Evolutionary conservation across 1,140 invertebrate genomes (phyloP).

Genomic region (Amphibalanus amphitrite): DNA sequence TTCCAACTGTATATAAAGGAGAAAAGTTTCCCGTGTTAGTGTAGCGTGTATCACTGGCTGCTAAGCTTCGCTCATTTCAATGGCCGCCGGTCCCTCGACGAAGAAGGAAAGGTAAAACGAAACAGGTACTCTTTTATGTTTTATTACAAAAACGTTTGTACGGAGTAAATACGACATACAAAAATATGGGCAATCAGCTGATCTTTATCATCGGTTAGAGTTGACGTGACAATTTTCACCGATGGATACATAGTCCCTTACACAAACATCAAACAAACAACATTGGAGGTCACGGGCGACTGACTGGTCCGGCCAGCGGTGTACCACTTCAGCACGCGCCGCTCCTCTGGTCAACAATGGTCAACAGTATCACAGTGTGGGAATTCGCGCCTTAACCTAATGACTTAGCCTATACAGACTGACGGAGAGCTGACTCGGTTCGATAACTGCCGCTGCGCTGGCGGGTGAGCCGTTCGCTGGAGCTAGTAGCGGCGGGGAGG

Average conservation of each 20-base stretch:
- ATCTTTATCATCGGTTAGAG: background rate
- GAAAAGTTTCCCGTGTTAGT: too few species aligned
- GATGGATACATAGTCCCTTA: background rate
- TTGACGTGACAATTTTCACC: background rate
- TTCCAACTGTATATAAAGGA: too few species aligned
- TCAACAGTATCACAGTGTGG: background rate
- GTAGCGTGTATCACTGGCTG: too few species aligned
- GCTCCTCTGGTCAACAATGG: background rate
- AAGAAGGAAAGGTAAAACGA: too few species aligned
- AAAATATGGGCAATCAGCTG: background rate
- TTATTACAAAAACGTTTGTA: background rate
- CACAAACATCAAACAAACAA: background rate
- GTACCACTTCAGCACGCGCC: background rate
- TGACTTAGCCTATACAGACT: background rate
- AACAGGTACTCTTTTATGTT: background rate
- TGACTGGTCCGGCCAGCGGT: background rate
- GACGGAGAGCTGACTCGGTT: background rate
- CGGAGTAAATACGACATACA: background rate
- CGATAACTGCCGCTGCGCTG: background rate
- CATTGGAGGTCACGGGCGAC: background rate
- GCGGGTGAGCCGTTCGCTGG: too few species aligned
- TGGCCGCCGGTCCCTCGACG: too few species aligned
- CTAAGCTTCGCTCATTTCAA: too few species aligned
- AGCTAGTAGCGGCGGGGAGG: background rate
- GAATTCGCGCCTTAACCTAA: conserved; percentile 1